Evolutionary conservation across 1,140 invertebrate genomes (phyloP).

Genomic region (Ips nitidus): DNA sequence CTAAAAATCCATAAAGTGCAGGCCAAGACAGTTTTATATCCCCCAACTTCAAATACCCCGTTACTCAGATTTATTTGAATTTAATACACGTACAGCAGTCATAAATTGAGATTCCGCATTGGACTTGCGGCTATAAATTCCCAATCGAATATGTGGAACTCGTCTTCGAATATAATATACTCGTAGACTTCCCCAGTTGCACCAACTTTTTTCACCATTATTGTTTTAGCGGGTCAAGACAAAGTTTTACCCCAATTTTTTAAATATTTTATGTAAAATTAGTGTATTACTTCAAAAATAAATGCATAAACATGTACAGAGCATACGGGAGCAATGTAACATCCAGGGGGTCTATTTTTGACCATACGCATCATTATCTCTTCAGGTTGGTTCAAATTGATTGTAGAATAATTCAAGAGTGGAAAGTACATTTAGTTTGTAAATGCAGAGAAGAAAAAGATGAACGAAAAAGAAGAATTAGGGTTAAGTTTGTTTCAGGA

Average conservation of each 20-base stretch:
- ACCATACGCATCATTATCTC: too few species aligned
- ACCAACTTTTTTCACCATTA: too few species aligned
- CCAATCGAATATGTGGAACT: background rate
- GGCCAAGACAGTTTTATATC: background rate
- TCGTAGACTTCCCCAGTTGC: background rate
- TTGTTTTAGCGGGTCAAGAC: background rate
- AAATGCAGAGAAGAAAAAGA: too few species aligned
- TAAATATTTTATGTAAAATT: background rate
- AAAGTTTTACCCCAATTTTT: background rate
- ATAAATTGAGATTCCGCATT: conserved; percentile 3
- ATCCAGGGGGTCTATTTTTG: too few species aligned
- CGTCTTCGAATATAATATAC: background rate
- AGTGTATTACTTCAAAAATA: background rate
- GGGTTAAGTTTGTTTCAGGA: too few species aligned
- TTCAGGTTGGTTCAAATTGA: too few species aligned
- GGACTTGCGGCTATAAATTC: background rate
- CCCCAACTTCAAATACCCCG: background rate
- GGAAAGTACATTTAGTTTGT: too few species aligned
- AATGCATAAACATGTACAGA: background rate
- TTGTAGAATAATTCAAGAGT: too few species aligned
- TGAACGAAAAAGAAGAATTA: too few species aligned
- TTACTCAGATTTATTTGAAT: conserved; percentile 4
- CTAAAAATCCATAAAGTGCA: conserved; percentile 4
- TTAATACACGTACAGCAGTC: background rate
- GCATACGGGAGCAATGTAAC: background rate